These are phyloP conservation scores for Boleophthalmus pectinirostris DNA, from an alignment of 2,113 vertebrate species.

Conservation along the genomic window DNA sequence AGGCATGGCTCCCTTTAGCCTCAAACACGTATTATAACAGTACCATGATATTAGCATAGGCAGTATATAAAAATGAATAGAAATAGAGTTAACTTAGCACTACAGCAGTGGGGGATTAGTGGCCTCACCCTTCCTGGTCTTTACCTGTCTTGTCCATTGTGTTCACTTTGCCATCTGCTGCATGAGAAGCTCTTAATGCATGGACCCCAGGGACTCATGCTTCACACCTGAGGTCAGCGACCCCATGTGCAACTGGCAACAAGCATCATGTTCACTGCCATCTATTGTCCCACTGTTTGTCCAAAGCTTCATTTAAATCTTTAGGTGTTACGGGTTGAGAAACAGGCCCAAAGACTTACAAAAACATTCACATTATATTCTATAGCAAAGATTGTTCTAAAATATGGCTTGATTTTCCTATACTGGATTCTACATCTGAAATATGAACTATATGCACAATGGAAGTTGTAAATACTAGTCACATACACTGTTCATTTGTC, in stretches of 20 bases:
- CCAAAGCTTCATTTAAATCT: neutral
- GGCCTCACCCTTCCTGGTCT: slow-evolving; percentile 36
- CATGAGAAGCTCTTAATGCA: slow-evolving; percentile 45
- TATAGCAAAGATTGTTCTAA: no score
- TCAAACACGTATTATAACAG: neutral
- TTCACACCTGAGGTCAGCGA: slow-evolving; percentile 63
- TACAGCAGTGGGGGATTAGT: slow-evolving; percentile 21
- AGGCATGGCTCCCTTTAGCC: neutral
- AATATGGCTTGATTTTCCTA: no score
- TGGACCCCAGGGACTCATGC: slow-evolving; percentile 37
- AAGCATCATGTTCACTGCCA: slow-evolving; percentile 24
- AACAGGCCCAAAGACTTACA: no score
- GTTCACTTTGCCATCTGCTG: slow-evolving; percentile 60
- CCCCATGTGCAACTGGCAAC: slow-evolving; percentile 50
- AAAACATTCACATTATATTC: neutral
- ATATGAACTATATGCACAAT: no score
- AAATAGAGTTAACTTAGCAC: neutral
- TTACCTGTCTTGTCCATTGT: slow-evolving; percentile 62
- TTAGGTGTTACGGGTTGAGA: neutral
- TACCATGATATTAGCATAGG: neutral
- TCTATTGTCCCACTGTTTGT: slow-evolving; percentile 5
- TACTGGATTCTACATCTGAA: no score
- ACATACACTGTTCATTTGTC: no score
- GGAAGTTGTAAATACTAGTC: no score
- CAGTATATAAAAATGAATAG: neutral